These are phyloP conservation scores for Melierax canorus DNA, from an alignment of 2,113 vertebrate species.

Conservation along the genomic window DNA sequence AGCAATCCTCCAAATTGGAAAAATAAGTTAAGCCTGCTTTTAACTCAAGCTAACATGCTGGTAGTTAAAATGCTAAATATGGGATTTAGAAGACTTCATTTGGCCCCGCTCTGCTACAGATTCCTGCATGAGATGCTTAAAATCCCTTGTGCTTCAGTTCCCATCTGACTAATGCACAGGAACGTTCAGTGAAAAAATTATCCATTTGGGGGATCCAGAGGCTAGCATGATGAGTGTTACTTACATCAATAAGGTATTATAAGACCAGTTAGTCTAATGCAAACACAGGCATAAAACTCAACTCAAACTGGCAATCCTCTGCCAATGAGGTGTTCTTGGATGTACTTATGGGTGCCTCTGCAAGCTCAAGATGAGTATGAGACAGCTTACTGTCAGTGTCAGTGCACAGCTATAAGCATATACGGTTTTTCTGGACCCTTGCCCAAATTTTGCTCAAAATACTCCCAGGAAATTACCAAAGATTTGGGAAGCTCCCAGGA, in stretches of 20 bases:
- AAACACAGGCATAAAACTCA: not conserved
- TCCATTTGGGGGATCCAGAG: not conserved
- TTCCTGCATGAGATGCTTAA: not conserved
- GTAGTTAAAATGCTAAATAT: not conserved
- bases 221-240: rapidly evolving
- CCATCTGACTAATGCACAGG: not conserved
- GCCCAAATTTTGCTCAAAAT: not conserved
- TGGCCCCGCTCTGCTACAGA: not conserved
- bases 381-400: not conserved
- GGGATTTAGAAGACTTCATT: not conserved
- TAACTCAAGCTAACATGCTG: not conserved
- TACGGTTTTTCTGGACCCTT: not conserved
- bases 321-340: not conserved
- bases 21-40: not conserved
- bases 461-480: not conserved
- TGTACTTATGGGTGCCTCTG: not conserved
- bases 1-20: not conserved
- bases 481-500: not conserved
- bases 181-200: not conserved
- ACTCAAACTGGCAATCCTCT: not conserved
- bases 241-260: not conserved
- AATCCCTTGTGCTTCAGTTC: not conserved
- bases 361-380: not conserved
- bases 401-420: not conserved
- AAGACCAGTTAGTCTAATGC: not conserved